These are phyloP conservation scores for Agrochola litura DNA, from an alignment of 2,888 invertebrate genomes.

Conservation along the genomic window DNA sequence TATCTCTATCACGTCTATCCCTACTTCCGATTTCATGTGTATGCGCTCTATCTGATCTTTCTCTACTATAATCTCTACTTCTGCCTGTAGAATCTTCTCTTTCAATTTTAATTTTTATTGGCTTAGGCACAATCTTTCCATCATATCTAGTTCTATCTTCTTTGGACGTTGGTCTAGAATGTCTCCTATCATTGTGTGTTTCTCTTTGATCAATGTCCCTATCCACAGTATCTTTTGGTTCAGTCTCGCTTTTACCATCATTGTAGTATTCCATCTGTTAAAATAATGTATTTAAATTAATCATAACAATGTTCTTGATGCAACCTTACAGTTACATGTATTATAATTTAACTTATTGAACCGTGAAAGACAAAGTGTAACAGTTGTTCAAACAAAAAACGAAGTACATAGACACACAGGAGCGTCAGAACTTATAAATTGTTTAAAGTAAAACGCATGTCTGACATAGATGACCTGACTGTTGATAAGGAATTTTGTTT, in stretches of 20 bases:
- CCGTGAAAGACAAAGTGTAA: conserved; percentile 10
- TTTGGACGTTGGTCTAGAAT: conserved; percentile 11
- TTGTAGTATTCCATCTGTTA: conserved; percentile 71
- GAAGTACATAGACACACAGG: not conserved
- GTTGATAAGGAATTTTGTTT: not conserved
- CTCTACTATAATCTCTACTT: conserved; percentile 21
- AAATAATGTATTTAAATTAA: conserved; percentile 19
- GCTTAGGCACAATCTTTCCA: conserved; percentile 32
- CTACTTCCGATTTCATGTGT: conserved; percentile 19
- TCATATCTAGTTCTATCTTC: conserved; percentile 30
- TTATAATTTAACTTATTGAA: conserved; percentile 1
- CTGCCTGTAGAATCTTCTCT: conserved; percentile 21
- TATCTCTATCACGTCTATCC: conserved; percentile 28
- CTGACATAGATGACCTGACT: not conserved
- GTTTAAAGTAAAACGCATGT: not conserved
- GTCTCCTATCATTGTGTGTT: not conserved
- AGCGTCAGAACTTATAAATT: conserved; percentile 1
- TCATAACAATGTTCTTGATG: conserved; percentile 9
- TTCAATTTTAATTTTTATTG: conserved; percentile 42
- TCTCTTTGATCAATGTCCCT: conserved; percentile 11
- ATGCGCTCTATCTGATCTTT: conserved; percentile 24
- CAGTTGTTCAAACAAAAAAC: conserved; percentile 45
- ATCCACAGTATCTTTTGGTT: conserved; percentile 10
- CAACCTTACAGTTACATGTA: conserved; percentile 14
- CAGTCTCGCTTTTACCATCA: conserved; percentile 40